Evolutionary conservation across 1,140 invertebrate genomes (phyloP), one percentile per base, ranked within the genome.

Genomic region (Drosophila serrata): DNA sequence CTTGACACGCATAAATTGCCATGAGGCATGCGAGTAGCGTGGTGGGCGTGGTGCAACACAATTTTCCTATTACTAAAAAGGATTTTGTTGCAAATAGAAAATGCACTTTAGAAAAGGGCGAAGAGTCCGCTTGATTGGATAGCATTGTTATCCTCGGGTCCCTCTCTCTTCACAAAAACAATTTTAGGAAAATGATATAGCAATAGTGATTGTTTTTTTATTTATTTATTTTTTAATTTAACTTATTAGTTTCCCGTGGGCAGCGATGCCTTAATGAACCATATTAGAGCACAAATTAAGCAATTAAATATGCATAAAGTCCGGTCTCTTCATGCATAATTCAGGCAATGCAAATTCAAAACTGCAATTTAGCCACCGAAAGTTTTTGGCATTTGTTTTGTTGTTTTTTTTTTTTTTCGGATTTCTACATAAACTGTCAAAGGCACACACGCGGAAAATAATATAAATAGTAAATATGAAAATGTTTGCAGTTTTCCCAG

Each of bases 31-130:
- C n/a, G 19, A 17, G 31, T 6, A 2, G 39, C 13, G 15, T 40
- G 12, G 33, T 17, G 43, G 75, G 59, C 68, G 62, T 75, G 79
- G 56, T 51, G 49, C 42, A 84, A 88, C 84, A 88, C 85, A 90
- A 85, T 90, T 88, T 81, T 78, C 81, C 84, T 88, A 81, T 88
- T 88, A 88, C 68, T 61, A 49, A 62, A 90, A 84, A 63, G 77
- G 68, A 90, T 88, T 90, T 90, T 68, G 86, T 84, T 84, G 81
- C 84, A 88, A 90, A 90, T 88, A 88, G 85, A 88, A 90, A 88
- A 84, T 90, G 85, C 85, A 88, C 84, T 90, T 78, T 63, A 17
- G 12, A 29, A n/a, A 22, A n/a, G 19, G 29, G 11, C n/a, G n/a
- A n/a, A 17, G 24, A 55, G 33, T 4, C 29, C n/a, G 48, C 27